Percentiles rank a stretch among this genome's conserved stretches.
phyloP scores from a whole-genome alignment of 2,797 vertebrate genomes.

The Sebastes itinus region DNA sequence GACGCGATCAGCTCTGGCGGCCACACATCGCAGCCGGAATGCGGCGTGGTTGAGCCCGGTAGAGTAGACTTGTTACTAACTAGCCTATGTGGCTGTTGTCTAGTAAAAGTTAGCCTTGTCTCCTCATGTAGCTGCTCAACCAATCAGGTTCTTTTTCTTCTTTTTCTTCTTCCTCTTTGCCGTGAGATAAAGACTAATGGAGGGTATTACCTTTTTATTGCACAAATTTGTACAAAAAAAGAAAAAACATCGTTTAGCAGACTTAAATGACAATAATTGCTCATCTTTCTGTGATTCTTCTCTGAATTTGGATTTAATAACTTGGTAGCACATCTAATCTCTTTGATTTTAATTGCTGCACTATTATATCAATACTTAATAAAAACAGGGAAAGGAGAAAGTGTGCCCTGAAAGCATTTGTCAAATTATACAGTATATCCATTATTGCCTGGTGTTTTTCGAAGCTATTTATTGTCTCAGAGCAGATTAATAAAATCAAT shows the following conservation, averaged over 20 bases:
- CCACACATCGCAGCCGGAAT: background rate
- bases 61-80: background rate
- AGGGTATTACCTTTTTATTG: background rate
- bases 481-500: background rate
- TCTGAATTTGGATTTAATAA: background rate
- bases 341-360: background rate
- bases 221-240: background rate
- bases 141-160: background rate
- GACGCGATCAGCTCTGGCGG: background rate
- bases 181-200: background rate
- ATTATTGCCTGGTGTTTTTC: background rate
- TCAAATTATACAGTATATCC: background rate
- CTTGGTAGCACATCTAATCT: background rate
- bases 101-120: background rate
- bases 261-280: background rate
- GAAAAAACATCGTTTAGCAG: background rate
- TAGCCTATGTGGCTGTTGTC: background rate
- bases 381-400: background rate
- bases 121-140: background rate
- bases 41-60: too few relatives aligned
- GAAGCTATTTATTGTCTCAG: background rate
- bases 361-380: background rate
- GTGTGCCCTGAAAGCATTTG: background rate
- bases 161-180: too few relatives aligned
- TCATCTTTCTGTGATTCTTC: background rate